These are phyloP conservation scores for Chloroceryle amazona DNA, from an alignment of 2,797 vertebrate species.

Conservation along the genomic window DNA sequence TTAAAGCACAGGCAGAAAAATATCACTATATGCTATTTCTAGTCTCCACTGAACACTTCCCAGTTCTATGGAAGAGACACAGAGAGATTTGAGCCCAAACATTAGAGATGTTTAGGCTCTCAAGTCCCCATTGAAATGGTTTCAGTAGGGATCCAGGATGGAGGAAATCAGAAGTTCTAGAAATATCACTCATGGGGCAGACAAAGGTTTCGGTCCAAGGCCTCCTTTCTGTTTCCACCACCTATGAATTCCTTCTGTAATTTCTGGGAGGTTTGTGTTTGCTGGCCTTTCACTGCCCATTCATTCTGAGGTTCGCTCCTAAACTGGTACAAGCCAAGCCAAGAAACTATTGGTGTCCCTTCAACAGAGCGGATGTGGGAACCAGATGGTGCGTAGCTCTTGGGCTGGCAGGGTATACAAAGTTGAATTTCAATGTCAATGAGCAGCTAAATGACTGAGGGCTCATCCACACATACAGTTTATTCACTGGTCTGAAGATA, in stretches of 20 bases:
- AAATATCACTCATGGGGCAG: background rate
- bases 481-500: background rate
- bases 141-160: background rate
- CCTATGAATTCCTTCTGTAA: background rate
- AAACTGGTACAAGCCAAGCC: background rate
- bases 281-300: background rate
- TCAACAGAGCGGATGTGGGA: background rate
- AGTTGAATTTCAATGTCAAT: slow-evolving; percentile 63
- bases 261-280: background rate
- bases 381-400: slow-evolving; percentile 50
- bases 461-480: background rate
- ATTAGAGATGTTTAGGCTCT: background rate
- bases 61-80: background rate
- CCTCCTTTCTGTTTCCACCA: background rate
- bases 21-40: background rate
- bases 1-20: slow-evolving; percentile 44
- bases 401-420: slow-evolving; percentile 40
- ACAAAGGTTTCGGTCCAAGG: background rate
- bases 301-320: background rate
- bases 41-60: background rate
- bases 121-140: background rate
- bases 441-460: slow-evolving; percentile 57
- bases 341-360: background rate
- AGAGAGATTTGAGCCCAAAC: background rate
- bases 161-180: background rate